Evolutionary conservation across 2,797 vertebrate species (phyloP).

Genomic region (Danio choprae): DNA sequence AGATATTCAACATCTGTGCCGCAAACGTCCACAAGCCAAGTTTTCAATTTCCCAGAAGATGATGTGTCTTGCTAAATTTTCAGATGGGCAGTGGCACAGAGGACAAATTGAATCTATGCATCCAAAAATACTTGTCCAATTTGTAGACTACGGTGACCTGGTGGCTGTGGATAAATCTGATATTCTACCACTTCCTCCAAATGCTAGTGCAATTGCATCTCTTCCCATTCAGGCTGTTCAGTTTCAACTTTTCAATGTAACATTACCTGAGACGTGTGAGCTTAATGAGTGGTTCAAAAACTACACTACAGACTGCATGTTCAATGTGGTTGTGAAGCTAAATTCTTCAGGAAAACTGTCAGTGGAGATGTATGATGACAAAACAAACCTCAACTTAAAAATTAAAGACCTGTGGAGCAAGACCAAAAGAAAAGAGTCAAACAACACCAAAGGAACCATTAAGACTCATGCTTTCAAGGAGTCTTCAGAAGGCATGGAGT

Average conservation of each 20-base stretch:
- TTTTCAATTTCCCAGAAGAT: slow-evolving; percentile 57
- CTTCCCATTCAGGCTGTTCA: slow-evolving; percentile 86
- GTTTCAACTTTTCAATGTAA: slow-evolving; percentile 82
- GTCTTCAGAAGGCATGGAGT: not conserved
- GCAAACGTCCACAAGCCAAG: slow-evolving; percentile 55
- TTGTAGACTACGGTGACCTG: slow-evolving; percentile 90
- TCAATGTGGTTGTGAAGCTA: slow-evolving; percentile 82
- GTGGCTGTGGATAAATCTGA: slow-evolving; percentile 72
- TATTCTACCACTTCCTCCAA: slow-evolving; percentile 75
- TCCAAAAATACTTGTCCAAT: slow-evolving; percentile 77
- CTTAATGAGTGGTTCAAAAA: slow-evolving; percentile 84
- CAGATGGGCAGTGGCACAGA: slow-evolving; percentile 86
- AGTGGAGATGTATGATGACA: slow-evolving; percentile 83
- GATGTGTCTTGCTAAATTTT: slow-evolving; percentile 85
- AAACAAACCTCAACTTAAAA: slow-evolving; percentile 78
- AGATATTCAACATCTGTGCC: slow-evolving; percentile 67
- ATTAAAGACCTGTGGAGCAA: slow-evolving; percentile 74
- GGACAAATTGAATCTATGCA: slow-evolving; percentile 75
- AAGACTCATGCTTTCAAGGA: not conserved
- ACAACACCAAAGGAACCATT: slow-evolving; percentile 9
- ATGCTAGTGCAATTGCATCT: slow-evolving; percentile 73
- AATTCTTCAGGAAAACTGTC: slow-evolving; percentile 80
- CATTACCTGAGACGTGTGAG: slow-evolving; percentile 73
- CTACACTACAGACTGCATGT: slow-evolving; percentile 66
- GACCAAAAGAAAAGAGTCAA: slow-evolving; percentile 9